Percentiles rank a stretch among this genome's conserved stretches.
Conservation (phyloP, 2,888 invertebrate genomes). For the Phragmatobia fuliginosa region DNA sequence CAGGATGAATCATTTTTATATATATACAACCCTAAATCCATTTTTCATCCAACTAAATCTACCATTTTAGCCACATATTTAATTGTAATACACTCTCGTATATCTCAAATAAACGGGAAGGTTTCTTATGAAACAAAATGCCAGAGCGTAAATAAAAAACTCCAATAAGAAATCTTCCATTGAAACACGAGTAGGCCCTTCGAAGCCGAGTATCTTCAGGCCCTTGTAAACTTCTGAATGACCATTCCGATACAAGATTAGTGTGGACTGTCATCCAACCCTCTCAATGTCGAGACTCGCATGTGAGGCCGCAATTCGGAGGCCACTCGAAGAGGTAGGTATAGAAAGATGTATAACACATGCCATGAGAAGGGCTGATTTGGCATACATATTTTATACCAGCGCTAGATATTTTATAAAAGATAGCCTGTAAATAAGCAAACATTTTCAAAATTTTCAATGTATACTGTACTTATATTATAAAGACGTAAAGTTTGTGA, state of each 20-base stretch:
- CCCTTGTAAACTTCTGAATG: conserved; percentile 32
- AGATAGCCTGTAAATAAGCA: not conserved
- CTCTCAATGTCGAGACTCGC: conserved; percentile 37
- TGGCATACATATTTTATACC: not conserved
- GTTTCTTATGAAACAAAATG: not conserved
- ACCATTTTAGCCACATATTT: not conserved
- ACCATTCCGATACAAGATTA: conserved; percentile 46
- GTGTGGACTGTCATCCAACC: conserved; percentile 41
- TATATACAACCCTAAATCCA: too few species aligned
- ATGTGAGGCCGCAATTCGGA: conserved; percentile 35
- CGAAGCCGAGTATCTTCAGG: not conserved
- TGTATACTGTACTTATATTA: too few species aligned
- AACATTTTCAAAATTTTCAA: too few species aligned
- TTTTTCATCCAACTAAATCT: too few species aligned
- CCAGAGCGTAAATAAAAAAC: conserved; percentile 8
- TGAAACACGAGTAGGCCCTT: conserved; percentile 13
- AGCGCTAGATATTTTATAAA: not conserved
- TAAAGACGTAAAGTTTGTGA: too few species aligned
- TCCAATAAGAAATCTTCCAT: conserved; percentile 8
- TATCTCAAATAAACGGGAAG: not conserved
- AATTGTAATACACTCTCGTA: not conserved
- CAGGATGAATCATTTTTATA: too few species aligned
- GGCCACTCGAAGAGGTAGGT: conserved; percentile 31
- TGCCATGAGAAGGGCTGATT: not conserved
- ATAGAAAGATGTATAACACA: conserved; percentile 18